Percentiles rank a stretch among this genome's conserved stretches.
These are phyloP conservation scores for Platalea minor DNA, from an alignment of 2,797 vertebrate species.

Conservation along the genomic window DNA sequence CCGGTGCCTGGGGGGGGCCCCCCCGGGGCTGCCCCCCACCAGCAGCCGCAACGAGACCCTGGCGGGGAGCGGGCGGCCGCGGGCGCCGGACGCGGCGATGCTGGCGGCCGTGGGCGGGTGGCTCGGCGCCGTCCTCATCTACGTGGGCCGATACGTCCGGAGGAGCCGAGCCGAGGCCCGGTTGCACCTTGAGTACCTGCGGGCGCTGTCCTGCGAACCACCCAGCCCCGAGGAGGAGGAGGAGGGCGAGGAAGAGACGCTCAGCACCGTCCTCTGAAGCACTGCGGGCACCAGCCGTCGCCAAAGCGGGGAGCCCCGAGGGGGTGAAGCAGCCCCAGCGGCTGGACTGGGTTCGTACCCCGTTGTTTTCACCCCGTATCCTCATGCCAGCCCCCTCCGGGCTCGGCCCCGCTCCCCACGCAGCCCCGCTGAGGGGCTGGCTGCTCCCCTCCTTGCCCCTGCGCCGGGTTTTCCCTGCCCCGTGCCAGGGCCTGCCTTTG, in stretches of 20 bases:
- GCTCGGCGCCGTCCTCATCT: constrained; percentile 81
- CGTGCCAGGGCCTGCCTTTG: no score
- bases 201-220: constrained; percentile 70
- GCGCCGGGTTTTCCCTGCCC: neutral
- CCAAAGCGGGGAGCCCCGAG: neutral
- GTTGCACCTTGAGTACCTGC: constrained; percentile 79
- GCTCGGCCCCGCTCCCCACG: neutral
- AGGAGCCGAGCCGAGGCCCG: constrained; percentile 79
- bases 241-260: neutral
- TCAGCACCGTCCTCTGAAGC: neutral
- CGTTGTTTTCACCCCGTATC: fast-evolving
- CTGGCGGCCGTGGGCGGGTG: constrained; percentile 82
- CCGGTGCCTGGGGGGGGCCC: constrained; percentile 70
- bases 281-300: fast-evolving
- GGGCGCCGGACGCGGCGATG: constrained; percentile 73
- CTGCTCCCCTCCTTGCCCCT: neutral
- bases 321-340: neutral
- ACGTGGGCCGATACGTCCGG: constrained; percentile 79
- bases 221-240: constrained; percentile 37
- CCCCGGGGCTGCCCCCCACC: constrained; percentile 33
- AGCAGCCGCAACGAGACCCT: constrained; percentile 34
- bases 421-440: no score
- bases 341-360: neutral
- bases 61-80: constrained; percentile 51
- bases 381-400: fast-evolving